phyloP scores from a whole-genome alignment of 2,113 vertebrate species.

The Melanotaenia duboulayi region DNA sequence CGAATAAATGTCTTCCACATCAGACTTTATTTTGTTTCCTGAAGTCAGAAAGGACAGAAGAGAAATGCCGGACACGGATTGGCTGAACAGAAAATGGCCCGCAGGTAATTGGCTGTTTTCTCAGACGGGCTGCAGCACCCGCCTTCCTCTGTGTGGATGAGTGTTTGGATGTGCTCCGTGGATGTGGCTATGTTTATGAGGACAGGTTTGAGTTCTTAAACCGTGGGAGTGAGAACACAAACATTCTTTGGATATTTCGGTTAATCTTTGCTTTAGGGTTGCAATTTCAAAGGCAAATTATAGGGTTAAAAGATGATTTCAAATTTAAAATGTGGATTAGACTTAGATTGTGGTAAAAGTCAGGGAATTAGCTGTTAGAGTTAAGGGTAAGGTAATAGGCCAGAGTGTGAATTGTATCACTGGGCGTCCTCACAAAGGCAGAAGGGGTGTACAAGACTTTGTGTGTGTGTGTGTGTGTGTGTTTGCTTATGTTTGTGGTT shows the following conservation, averaged over 20 bases:
- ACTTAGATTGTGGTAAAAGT: neutral
- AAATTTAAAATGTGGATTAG: neutral
- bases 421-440: no score
- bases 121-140: neutral
- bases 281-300: neutral
- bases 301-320: neutral
- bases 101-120: constrained; percentile 33
- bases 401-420: no score
- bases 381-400: no score
- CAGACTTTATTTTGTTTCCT: neutral
- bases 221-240: neutral
- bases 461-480: constrained; percentile 21
- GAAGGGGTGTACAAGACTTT: neutral
- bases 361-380: no score
- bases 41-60: neutral
- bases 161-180: constrained; percentile 1
- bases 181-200: constrained; percentile 11
- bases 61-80: constrained; percentile 17
- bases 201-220: neutral
- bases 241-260: no score
- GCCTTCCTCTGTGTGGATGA: constrained; percentile 1
- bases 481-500: neutral
- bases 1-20: constrained; percentile 23
- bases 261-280: no score
- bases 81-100: constrained; percentile 40